These are phyloP conservation scores for Phaenicophaeus curvirostris DNA, from an alignment of 2,797 vertebrate genomes.

Conservation along the genomic window DNA sequence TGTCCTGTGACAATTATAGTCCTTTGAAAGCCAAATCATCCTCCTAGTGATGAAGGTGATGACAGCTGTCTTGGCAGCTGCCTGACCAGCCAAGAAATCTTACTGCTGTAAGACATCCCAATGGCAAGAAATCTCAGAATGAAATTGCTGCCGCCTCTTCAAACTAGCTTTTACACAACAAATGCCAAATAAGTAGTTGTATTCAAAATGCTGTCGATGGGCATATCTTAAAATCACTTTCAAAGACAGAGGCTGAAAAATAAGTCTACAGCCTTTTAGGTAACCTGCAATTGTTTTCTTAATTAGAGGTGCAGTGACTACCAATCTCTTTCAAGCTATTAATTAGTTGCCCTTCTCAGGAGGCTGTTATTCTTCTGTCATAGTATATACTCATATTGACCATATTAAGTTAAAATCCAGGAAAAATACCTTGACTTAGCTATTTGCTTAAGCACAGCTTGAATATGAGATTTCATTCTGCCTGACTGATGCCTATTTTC, in stretches of 20 bases:
- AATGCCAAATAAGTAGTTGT: not conserved
- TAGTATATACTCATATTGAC: not conserved
- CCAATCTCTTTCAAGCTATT: not conserved
- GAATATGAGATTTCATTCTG: not conserved
- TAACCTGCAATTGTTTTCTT: not conserved
- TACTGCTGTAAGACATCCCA: not conserved
- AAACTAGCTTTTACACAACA: not conserved
- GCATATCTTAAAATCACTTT: not conserved
- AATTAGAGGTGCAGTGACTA: not conserved
- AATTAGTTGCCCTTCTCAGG: not conserved
- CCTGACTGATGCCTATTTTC: not conserved
- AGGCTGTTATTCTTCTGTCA: not conserved
- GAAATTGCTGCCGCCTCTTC: not conserved
- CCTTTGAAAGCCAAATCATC: not conserved
- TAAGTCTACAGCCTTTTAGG: not conserved
- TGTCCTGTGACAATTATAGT: not conserved
- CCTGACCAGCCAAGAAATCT: not conserved
- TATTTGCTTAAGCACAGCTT: not conserved
- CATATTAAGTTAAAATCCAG: not conserved
- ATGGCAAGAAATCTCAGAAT: not conserved
- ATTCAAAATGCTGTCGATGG: not conserved
- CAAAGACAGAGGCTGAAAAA: not conserved
- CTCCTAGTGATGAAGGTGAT: not conserved
- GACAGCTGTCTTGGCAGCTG: constrained; percentile 31
- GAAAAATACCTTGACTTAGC: not conserved